Conservation (phyloP, 2,113 vertebrate species). For the Calyptommatus sinebrachiatus region DNA sequence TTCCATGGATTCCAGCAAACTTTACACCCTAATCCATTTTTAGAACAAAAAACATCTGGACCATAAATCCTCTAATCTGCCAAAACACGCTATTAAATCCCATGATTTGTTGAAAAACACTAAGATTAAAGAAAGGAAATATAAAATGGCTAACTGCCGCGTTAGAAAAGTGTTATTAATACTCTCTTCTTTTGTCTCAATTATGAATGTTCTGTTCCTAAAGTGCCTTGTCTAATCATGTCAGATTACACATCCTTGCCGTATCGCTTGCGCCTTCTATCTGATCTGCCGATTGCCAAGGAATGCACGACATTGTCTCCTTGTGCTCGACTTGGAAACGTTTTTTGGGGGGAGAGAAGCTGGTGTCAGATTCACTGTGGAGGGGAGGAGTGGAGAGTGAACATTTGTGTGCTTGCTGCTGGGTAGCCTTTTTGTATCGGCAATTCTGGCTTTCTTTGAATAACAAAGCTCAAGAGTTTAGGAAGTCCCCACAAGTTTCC, state of each 20-base stretch:
- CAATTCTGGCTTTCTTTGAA: neutral
- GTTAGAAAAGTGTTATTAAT: constrained; percentile 89
- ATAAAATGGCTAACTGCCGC: constrained; percentile 89
- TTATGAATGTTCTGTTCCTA: constrained; percentile 89
- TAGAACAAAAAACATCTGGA: constrained; percentile 99
- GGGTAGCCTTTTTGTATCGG: neutral
- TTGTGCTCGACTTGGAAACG: constrained; percentile 58
- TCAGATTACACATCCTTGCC: constrained; percentile 88
- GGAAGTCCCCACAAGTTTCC: neutral
- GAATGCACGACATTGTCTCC: constrained; percentile 65
- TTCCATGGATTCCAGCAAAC: constrained; percentile 90
- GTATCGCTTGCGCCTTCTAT: constrained; percentile 80
- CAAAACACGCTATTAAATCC: constrained; percentile 94
- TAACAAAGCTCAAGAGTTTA: constrained; percentile 20
- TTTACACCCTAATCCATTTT: constrained; percentile 98
- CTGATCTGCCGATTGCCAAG: constrained; percentile 75
- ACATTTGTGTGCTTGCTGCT: constrained; percentile 10
- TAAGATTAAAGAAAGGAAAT: constrained; percentile 95
- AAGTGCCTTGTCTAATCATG: constrained; percentile 97
- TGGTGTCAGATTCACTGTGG: constrained; percentile 63
- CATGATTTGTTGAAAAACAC: constrained; percentile 98
- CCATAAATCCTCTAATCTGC: constrained; percentile 97
- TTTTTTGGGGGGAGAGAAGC: constrained; percentile 58
- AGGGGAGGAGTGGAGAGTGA: constrained; percentile 32
- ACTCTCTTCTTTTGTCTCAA: constrained; percentile 88